These are phyloP conservation scores for Trichonephila inaurata DNA, from an alignment of 1,140 invertebrate species.

Conservation along the genomic window DNA sequence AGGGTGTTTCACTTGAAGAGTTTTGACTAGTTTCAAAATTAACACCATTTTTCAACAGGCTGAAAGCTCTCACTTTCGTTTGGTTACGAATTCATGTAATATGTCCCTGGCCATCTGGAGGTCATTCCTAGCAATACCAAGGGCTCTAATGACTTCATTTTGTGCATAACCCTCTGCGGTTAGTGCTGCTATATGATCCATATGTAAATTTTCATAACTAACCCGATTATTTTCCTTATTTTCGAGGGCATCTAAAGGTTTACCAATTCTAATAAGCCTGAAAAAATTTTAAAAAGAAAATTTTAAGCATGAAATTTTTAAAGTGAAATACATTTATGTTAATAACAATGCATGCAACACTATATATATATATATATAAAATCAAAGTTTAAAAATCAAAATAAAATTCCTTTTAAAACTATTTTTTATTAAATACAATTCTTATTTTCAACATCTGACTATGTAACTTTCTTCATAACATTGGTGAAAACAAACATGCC, in stretches of 20 bases:
- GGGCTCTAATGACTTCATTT: constrained; percentile 92
- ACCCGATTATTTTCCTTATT: constrained; percentile 79
- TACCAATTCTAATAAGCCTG: constrained; percentile 78
- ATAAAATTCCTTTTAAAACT: no score
- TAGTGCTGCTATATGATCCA: constrained; percentile 92
- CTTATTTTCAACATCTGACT: no score
- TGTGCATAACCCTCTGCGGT: constrained; percentile 94
- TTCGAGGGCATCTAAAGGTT: constrained; percentile 81
- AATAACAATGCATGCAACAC: no score
- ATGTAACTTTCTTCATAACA: no score
- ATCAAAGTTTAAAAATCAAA: no score
- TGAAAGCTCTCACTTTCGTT: constrained; percentile 79
- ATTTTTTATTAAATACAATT: no score
- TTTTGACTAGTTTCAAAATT: constrained; percentile 67
- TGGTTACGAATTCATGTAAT: constrained; percentile 93
- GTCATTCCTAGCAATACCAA: constrained; percentile 95
- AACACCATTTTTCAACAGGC: not conserved
- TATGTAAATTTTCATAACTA: constrained; percentile 92
- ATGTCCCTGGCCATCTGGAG: constrained; percentile 97
- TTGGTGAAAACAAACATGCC: no score
- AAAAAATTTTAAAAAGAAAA: not conserved
- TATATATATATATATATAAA: no score
- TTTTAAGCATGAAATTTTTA: not conserved
- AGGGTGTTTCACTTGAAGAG: constrained; percentile 46
- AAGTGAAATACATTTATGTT: not conserved